Evolutionary conservation across 2,888 invertebrate species (phyloP).

Genomic region (Theretra japonica): DNA sequence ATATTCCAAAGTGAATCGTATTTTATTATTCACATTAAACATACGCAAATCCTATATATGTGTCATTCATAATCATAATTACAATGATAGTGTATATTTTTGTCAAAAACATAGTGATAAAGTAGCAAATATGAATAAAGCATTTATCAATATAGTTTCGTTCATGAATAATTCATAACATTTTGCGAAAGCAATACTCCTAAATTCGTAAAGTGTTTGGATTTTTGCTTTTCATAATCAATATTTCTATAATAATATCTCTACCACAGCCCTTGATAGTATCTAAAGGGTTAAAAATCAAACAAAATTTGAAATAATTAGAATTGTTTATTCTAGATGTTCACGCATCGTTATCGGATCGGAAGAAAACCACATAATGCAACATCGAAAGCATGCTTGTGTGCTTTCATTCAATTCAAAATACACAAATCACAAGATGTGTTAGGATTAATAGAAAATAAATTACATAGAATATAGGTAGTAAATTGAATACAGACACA

Average conservation of each 20-base stretch:
- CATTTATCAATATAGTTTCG: neutral
- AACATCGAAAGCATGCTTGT: slow-evolving; percentile 18
- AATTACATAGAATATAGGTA: slow-evolving; percentile 8
- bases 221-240: neutral
- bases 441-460: slow-evolving; percentile 14
- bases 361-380: slow-evolving; percentile 37
- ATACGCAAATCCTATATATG: neutral
- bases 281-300: slow-evolving; percentile 34
- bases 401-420: slow-evolving; percentile 22
- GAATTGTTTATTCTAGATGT: slow-evolving; percentile 56
- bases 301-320: slow-evolving; percentile 41
- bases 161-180: too few relatives aligned
- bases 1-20: slow-evolving; percentile 16
- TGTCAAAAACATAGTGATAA: neutral
- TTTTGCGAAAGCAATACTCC: neutral
- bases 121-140: neutral
- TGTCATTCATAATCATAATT: neutral
- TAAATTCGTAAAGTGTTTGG: neutral
- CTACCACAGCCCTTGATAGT: neutral
- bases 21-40: neutral
- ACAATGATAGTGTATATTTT: neutral
- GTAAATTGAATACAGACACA: slow-evolving; percentile 7
- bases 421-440: slow-evolving; percentile 9
- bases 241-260: too few relatives aligned
- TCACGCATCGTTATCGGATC: slow-evolving; percentile 46